These are phyloP conservation scores for Subacronicta megacephala DNA, from an alignment of 2,888 invertebrate species.

Conservation along the genomic window DNA sequence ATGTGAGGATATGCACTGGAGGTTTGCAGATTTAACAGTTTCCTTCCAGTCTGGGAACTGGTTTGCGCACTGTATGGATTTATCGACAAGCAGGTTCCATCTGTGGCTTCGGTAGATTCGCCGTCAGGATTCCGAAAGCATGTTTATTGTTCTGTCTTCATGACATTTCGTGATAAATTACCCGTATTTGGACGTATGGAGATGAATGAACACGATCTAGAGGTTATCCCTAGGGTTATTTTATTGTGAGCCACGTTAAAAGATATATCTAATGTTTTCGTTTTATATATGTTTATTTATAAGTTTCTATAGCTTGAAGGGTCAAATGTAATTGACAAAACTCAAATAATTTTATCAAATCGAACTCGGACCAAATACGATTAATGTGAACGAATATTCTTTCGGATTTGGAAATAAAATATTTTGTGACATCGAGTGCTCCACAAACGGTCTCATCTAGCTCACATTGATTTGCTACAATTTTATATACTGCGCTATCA, in stretches of 20 bases:
- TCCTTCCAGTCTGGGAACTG: slow-evolving; percentile 44
- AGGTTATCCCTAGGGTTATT: slow-evolving; percentile 44
- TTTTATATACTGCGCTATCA: slow-evolving; percentile 7
- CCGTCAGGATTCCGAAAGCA: slow-evolving; percentile 47
- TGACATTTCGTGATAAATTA: slow-evolving; percentile 48
- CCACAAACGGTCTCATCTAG: not conserved
- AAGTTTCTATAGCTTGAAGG: too few species aligned
- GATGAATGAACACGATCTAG: slow-evolving; percentile 49
- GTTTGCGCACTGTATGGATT: slow-evolving; percentile 51
- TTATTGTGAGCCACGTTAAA: slow-evolving; percentile 40
- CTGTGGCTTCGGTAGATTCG: slow-evolving; percentile 29
- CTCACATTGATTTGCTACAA: not conserved
- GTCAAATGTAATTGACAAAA: too few species aligned
- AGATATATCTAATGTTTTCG: slow-evolving; percentile 18
- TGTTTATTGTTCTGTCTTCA: slow-evolving; percentile 52
- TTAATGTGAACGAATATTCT: too few species aligned
- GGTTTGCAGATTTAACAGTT: slow-evolving; percentile 52
- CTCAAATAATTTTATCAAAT: too few species aligned
- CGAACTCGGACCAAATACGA: too few species aligned
- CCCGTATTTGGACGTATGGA: slow-evolving; percentile 53
- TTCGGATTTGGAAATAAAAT: too few species aligned
- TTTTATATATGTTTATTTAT: too few species aligned
- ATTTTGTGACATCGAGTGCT: too few species aligned
- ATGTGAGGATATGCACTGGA: slow-evolving; percentile 51
- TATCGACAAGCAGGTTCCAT: slow-evolving; percentile 43